Conservation (phyloP, 1,140 invertebrate genomes). For the Brachionus koreanus region DNA sequence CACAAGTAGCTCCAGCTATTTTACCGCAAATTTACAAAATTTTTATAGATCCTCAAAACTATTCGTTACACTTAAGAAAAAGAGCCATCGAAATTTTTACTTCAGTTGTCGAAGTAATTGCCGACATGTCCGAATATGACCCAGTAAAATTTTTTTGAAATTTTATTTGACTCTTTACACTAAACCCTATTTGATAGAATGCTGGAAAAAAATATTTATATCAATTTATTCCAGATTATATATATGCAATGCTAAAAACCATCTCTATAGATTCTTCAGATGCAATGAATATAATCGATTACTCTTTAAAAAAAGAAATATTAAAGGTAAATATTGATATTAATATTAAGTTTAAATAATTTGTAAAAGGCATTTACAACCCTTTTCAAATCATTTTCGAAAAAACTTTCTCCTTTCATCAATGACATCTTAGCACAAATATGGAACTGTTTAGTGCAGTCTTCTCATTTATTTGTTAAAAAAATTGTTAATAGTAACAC, state of each 20-base stretch:
- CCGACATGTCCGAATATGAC: slow-evolving; percentile 63
- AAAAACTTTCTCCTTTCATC: slow-evolving; percentile 62
- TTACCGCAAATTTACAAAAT: slow-evolving; percentile 73
- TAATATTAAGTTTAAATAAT: background rate
- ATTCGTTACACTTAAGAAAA: slow-evolving; percentile 64
- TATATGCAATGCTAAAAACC: slow-evolving; percentile 67
- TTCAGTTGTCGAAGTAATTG: slow-evolving; percentile 63
- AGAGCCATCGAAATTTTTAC: slow-evolving; percentile 69
- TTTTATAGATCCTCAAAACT: slow-evolving; percentile 64
- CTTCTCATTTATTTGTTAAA: slow-evolving; percentile 64
- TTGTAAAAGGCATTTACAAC: background rate
- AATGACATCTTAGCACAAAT: slow-evolving; percentile 67
- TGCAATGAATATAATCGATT: slow-evolving; percentile 63
- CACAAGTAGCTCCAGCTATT: slow-evolving; percentile 70
- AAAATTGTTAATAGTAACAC: background rate
- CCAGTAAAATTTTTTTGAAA: slow-evolving; percentile 53
- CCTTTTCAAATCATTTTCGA: slow-evolving; percentile 63
- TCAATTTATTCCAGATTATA: slow-evolving; percentile 69
- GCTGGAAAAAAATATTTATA: slow-evolving; percentile 64
- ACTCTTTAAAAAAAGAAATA: slow-evolving; percentile 69
- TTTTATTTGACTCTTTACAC: background rate
- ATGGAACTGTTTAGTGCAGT: slow-evolving; percentile 69
- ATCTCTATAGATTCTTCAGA: slow-evolving; percentile 62
- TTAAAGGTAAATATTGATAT: slow-evolving; percentile 66
- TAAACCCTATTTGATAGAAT: slow-evolving; percentile 48